Evolutionary conservation across 2,113 vertebrate genomes (phyloP).

Genomic region (Hiodon alosoides): DNA sequence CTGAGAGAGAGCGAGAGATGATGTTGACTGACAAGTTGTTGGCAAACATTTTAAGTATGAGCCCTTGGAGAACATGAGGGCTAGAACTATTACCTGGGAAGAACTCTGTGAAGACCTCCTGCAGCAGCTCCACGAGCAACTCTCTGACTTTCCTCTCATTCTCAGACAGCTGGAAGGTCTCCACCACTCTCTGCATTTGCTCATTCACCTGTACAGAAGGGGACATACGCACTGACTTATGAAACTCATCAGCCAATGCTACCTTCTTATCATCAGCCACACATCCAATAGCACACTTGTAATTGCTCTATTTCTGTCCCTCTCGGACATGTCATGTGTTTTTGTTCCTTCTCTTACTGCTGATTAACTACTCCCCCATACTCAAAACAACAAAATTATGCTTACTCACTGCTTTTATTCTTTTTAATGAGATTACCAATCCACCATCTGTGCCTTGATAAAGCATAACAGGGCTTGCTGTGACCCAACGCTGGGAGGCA

Average conservation of each 20-base stretch:
- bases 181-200: constrained; percentile 71
- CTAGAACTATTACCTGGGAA: constrained; percentile 70
- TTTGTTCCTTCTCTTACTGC: too few relatives aligned
- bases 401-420: too few relatives aligned
- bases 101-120: constrained; percentile 83
- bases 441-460: too few relatives aligned
- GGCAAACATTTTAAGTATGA: not conserved
- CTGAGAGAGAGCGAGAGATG: constrained; percentile 46
- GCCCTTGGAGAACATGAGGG: not conserved
- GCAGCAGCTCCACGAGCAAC: constrained; percentile 74
- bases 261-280: not conserved
- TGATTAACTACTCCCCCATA: too few relatives aligned
- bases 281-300: too few relatives aligned
- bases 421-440: too few relatives aligned
- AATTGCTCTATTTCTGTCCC: too few relatives aligned
- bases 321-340: too few relatives aligned
- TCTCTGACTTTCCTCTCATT: constrained; percentile 67
- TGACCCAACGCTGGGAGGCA: too few relatives aligned
- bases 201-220: constrained; percentile 61
- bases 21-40: not conserved
- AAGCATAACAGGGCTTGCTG: too few relatives aligned
- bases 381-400: too few relatives aligned
- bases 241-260: not conserved
- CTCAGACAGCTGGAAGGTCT: constrained; percentile 70
- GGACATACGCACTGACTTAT: not conserved